phyloP scores from a whole-genome alignment of 2,888 invertebrate species.

The Himalopsyche anomala region DNA sequence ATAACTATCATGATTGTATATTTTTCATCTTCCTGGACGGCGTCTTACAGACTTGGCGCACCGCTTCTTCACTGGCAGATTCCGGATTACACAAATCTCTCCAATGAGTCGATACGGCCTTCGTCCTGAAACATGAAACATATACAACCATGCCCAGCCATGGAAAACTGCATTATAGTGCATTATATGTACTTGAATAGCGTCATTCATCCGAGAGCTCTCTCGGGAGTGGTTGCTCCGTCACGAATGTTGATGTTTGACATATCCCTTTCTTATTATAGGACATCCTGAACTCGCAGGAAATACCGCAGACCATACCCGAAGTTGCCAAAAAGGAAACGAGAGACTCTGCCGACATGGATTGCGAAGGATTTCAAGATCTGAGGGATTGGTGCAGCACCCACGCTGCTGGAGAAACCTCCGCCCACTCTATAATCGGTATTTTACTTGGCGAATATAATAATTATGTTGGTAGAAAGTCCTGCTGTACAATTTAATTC shows the following conservation, averaged over 20 bases:
- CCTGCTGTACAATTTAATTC: too few species aligned
- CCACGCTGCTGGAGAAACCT: conserved; percentile 72
- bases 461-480: not conserved
- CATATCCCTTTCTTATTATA: conserved; percentile 37
- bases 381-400: conserved; percentile 79
- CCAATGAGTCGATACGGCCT: not conserved
- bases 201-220: conserved; percentile 33
- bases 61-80: not conserved
- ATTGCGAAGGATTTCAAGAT: conserved; percentile 85
- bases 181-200: conserved; percentile 27
- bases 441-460: not conserved
- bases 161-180: conserved; percentile 47
- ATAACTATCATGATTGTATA: conserved; percentile 10
- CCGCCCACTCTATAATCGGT: conserved; percentile 68
- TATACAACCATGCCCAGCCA: conserved; percentile 19
- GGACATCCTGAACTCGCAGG: conserved; percentile 46
- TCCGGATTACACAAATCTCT: not conserved
- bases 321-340: conserved; percentile 60
- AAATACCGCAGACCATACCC: conserved; percentile 25
- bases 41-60: not conserved
- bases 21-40: conserved; percentile 28
- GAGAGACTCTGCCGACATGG: conserved; percentile 71
- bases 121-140: conserved; percentile 32
- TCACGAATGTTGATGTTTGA: not conserved
- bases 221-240: conserved; percentile 9